These are phyloP conservation scores for Periophthalmus modestus DNA, from an alignment of 2,113 vertebrate genomes.

Conservation along the genomic window DNA sequence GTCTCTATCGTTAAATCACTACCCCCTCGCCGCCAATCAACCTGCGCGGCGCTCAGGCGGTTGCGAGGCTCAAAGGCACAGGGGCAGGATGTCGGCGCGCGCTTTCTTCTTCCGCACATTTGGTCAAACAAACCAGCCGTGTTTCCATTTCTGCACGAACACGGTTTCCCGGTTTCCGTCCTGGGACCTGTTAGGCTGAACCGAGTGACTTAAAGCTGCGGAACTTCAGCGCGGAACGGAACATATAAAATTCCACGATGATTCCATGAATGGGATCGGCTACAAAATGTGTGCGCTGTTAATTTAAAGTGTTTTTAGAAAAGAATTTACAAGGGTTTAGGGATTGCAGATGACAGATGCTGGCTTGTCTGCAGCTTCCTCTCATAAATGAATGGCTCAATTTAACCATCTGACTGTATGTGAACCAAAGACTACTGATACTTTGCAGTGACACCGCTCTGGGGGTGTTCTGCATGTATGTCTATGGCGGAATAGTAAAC, in stretches of 20 bases:
- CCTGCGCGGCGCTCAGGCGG: conserved; percentile 3
- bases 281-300: not conserved
- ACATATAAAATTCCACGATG: conserved; percentile 52
- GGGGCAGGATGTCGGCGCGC: conserved; percentile 32
- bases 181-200: conserved; percentile 71
- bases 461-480: no score
- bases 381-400: no score
- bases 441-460: no score
- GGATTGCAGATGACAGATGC: not conserved
- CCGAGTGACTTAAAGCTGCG: conserved; percentile 75
- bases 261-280: not conserved
- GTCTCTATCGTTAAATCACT: conserved; percentile 12
- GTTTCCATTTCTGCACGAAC: conserved; percentile 56
- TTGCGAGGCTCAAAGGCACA: conserved; percentile 21
- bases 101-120: conserved; percentile 52
- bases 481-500: no score
- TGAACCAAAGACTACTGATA: no score
- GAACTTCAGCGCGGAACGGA: conserved; percentile 69
- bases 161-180: conserved; percentile 53
- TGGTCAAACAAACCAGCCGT: conserved; percentile 53
- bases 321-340: not conserved
- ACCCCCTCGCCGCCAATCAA: conserved; percentile 23
- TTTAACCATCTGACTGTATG: no score
- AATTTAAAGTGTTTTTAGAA: not conserved
- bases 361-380: no score